Conservation (phyloP, 2,888 invertebrate species). For the Prostheceraeus crozeri region DNA sequence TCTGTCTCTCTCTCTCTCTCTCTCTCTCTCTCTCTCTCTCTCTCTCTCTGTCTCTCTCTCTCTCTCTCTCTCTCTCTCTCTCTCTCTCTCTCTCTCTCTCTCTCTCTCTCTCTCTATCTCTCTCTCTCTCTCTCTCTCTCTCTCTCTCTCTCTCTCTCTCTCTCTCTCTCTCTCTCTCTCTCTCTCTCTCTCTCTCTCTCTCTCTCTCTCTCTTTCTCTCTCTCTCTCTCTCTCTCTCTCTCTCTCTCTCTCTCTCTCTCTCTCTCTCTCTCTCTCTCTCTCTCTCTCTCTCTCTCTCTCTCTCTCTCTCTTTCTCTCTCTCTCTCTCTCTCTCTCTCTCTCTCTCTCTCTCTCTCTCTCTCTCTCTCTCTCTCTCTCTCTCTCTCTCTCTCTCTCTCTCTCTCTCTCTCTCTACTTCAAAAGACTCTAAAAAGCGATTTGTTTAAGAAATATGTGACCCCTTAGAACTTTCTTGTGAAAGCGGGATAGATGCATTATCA, state of each 20-base stretch:
- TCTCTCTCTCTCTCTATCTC: slow-evolving; percentile 24
- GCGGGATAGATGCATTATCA: too few species aligned
- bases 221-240: slow-evolving; percentile 28
- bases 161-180: slow-evolving; percentile 25
- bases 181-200: slow-evolving; percentile 26
- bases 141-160: slow-evolving; percentile 28
- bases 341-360: slow-evolving; percentile 26
- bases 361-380: slow-evolving; percentile 26
- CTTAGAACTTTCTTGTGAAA: too few species aligned
- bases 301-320: slow-evolving; percentile 22
- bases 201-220: slow-evolving; percentile 26
- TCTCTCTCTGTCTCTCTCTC: slow-evolving; percentile 24
- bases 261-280: slow-evolving; percentile 29
- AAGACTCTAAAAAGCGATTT: too few species aligned
- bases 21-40: slow-evolving; percentile 26
- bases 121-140: slow-evolving; percentile 28
- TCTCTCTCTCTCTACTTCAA: slow-evolving; percentile 24
- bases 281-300: slow-evolving; percentile 26
- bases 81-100: slow-evolving; percentile 28
- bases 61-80: slow-evolving; percentile 26
- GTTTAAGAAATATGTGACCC: too few species aligned
- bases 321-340: slow-evolving; percentile 29
- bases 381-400: slow-evolving; percentile 26
- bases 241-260: slow-evolving; percentile 29
- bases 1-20: slow-evolving; percentile 26